Evolutionary conservation across 2,113 vertebrate species (phyloP).

Genomic region (Tragelaphus strepsiceros): DNA sequence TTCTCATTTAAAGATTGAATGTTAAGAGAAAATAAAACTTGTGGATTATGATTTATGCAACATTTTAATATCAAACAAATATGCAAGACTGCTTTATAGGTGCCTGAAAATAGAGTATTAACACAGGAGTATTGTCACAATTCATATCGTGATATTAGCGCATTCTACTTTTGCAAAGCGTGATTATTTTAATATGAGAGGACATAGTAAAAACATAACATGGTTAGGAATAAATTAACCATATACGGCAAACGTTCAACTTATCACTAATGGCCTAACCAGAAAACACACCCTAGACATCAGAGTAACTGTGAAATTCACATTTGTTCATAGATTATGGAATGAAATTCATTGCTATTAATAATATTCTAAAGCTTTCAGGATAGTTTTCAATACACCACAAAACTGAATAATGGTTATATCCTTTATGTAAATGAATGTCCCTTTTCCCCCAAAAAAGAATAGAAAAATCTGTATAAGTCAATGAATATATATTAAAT

Average conservation of each 20-base stretch:
- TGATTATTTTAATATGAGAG: neutral
- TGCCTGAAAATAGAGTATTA: neutral
- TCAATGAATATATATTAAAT: neutral
- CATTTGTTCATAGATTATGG: neutral
- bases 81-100: neutral
- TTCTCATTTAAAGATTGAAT: conserved; percentile 28
- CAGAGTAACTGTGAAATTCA: neutral
- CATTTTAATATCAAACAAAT: conserved; percentile 9
- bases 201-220: neutral
- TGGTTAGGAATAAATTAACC: neutral
- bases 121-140: neutral
- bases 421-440: neutral
- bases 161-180: neutral
- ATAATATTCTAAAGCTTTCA: neutral
- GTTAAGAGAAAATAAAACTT: conserved; percentile 23
- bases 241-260: neutral
- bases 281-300: neutral
- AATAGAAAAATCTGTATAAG: neutral
- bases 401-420: neutral
- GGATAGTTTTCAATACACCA: neutral
- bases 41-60: neutral
- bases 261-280: neutral
- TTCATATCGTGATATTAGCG: neutral
- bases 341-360: neutral
- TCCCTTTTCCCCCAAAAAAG: neutral